Base-by-base conservation (phyloP, 2,888 invertebrate genomes). In the Temnothorax unifasciatus region DNA sequence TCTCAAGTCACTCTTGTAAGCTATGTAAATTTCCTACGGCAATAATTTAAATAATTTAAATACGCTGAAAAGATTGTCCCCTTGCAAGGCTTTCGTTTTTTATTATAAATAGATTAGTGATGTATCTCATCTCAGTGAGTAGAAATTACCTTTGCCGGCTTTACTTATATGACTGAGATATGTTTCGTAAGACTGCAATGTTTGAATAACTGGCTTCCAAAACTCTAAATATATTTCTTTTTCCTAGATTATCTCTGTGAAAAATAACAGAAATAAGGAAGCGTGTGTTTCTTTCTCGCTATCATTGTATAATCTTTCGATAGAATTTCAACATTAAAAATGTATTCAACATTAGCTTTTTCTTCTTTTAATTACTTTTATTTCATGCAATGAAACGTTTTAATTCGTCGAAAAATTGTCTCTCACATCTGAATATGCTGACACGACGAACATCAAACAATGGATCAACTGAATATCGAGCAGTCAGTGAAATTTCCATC, bases 21-120 rank as follows among this genome's bases (percentile, higher is more conserved):
- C 38, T 68, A 38, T 6, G 41, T 21, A 34, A 68, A 41, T 18
- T 21, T 59, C 4, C 8, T 50, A 34, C 9, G 15, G 44, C 57
- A 3, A 3, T 38, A 54, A 29, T 59, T 63, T 64, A 76, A 76
- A 25, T 66, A 66, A 81, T 50, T 71, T 59, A 73, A 25, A 47
- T 71, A 38, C 47, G 44, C 59, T 38, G 18, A 68, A 47, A 61
- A 73, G 79, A 81, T 81, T 81, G 79, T 81, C 79, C 18, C 2
- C 25, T 81, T 59, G 34, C 79, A 61, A 73, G 79, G 73, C 73
- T 81, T 38, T 47, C 38, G 71, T 71, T 38, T 34, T n/a, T 25
- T 64, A 6, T 64, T 41, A 34, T 29, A 50, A 71, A 71, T 21
- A 25, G 47, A 59, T 59, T 73, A 71, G 9, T 9, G 8, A 34